Conservation (phyloP, 1,140 invertebrate genomes). For the Cydia amplana region DNA sequence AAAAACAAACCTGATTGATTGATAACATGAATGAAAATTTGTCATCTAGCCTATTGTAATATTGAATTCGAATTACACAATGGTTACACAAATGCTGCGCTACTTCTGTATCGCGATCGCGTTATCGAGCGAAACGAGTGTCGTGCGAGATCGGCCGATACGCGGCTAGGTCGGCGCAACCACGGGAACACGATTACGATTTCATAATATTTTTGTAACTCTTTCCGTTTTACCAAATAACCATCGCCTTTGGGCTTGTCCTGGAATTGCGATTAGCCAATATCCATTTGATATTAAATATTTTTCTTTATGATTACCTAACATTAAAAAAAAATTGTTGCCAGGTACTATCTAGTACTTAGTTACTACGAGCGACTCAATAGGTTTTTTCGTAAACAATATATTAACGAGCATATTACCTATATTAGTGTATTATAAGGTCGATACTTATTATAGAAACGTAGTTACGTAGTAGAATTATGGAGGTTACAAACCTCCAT, state of each 20-base stretch:
- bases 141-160: conserved; percentile 29
- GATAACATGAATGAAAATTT: no score
- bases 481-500: not conserved
- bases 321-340: no score
- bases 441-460: no score
- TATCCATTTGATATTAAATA: not conserved
- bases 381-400: no score
- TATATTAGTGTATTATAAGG: no score
- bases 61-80: not conserved
- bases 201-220: conserved; percentile 30
- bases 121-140: conserved; percentile 30
- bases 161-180: conserved; percentile 17
- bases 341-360: no score
- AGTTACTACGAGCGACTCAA: no score
- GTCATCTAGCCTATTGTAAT: no score
- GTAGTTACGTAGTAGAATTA: no score
- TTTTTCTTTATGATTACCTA: no score
- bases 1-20: no score
- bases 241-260: not conserved
- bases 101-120: conserved; percentile 16
- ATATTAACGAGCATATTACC: no score
- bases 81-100: conserved; percentile 11
- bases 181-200: conserved; percentile 11
- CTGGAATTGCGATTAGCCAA: not conserved
- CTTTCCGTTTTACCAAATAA: conserved; percentile 4